phyloP scores from a whole-genome alignment of 2,113 vertebrate genomes.

The Trichomycterus rosablanca region DNA sequence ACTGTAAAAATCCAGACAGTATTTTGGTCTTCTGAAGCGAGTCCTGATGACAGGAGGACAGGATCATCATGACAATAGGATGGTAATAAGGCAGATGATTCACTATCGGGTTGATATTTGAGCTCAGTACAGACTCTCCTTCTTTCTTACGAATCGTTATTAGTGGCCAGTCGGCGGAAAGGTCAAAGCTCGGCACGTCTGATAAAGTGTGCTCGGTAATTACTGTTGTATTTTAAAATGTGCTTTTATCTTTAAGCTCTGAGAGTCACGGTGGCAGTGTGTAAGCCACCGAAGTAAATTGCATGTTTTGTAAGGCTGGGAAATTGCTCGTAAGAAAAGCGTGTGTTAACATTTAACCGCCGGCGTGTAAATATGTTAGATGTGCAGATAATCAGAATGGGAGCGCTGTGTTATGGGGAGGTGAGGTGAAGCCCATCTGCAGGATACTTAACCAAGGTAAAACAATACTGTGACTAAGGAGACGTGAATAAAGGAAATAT shows the following conservation, averaged over 20 bases:
- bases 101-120: conserved; percentile 9
- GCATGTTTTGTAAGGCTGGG: neutral
- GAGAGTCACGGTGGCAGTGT: neutral
- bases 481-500: no score
- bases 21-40: neutral
- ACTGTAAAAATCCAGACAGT: neutral
- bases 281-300: neutral
- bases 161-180: neutral
- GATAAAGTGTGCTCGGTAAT: conserved; percentile 16
- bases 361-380: no score
- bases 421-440: no score
- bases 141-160: conserved; percentile 1
- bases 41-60: conserved; percentile 8
- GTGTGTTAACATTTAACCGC: neutral
- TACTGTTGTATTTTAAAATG: conserved; percentile 15
- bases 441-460: no score
- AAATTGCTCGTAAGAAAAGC: neutral
- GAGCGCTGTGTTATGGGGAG: no score
- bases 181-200: conserved; percentile 23
- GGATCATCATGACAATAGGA: conserved; percentile 13
- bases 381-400: no score
- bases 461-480: no score
- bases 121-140: neutral
- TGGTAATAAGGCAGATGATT: conserved; percentile 2
- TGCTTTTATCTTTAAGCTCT: conserved; percentile 4